phyloP scores from a whole-genome alignment of 2,888 invertebrate species.

The Dolichopus griseipennis region DNA sequence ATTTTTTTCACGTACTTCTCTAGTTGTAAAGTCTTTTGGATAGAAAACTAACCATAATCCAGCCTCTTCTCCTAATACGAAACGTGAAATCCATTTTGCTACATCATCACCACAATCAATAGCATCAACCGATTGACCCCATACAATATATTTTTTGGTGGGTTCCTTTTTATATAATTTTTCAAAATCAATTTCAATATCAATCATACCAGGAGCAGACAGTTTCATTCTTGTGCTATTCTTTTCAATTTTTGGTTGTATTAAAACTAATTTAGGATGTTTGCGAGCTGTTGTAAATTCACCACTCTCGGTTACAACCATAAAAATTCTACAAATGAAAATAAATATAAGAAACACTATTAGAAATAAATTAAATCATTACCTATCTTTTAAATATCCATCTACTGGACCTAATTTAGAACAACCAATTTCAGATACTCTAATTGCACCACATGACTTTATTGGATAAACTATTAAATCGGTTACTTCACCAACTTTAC shows the following conservation, averaged over 20 bases:
- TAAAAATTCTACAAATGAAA: slow-evolving; percentile 43
- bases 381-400: slow-evolving; percentile 51
- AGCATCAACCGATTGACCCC: slow-evolving; percentile 51
- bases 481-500: slow-evolving; percentile 49
- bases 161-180: slow-evolving; percentile 33
- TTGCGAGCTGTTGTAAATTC: slow-evolving; percentile 52
- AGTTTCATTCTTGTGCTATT: slow-evolving; percentile 45
- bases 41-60: slow-evolving; percentile 52
- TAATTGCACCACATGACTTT: slow-evolving; percentile 51
- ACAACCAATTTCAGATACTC: slow-evolving; percentile 47
- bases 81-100: slow-evolving; percentile 59
- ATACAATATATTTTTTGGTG: slow-evolving; percentile 45
- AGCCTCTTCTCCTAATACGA: slow-evolving; percentile 45
- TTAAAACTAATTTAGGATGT: slow-evolving; percentile 48
- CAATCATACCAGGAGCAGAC: slow-evolving; percentile 48
- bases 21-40: slow-evolving; percentile 39
- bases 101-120: slow-evolving; percentile 64
- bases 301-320: slow-evolving; percentile 50
- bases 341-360: background rate
- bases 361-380: background rate
- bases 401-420: slow-evolving; percentile 48
- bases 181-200: slow-evolving; percentile 47
- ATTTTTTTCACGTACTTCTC: slow-evolving; percentile 34
- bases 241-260: slow-evolving; percentile 46
- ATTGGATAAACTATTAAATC: slow-evolving; percentile 50